phyloP scores from a whole-genome alignment of 2,888 invertebrate species.

The Sisyra terminalis region DNA sequence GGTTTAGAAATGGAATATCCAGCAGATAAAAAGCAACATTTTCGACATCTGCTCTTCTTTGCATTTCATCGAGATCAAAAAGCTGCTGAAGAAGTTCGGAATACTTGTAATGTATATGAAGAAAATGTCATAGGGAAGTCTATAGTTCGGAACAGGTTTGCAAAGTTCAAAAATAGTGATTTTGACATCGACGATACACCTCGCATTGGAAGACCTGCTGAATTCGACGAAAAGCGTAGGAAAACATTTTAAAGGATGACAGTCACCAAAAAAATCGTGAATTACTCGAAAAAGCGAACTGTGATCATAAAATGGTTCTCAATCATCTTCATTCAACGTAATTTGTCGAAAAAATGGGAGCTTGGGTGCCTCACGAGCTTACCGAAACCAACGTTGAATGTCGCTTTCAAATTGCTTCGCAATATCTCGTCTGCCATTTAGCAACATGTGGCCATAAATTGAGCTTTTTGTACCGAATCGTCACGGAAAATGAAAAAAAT shows the following conservation, averaged over 20 bases:
- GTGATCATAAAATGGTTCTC: conserved; percentile 12
- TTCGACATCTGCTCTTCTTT: no score
- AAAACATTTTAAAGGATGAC: conserved; percentile 9
- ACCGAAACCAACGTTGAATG: conserved; percentile 10
- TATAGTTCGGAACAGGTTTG: no score
- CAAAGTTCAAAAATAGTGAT: no score
- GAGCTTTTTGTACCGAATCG: conserved; percentile 12
- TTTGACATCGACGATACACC: conserved; percentile 12
- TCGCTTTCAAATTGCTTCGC: conserved; percentile 14
- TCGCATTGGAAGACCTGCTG: conserved; percentile 12
- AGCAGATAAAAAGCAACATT: no score
- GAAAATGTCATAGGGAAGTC: no score
- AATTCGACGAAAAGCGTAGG: conserved; percentile 9
- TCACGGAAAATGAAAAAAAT: conserved; percentile 12
- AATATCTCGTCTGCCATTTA: conserved; percentile 11
- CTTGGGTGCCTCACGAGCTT: conserved; percentile 7
- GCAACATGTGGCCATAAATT: conserved; percentile 12
- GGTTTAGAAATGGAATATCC: no score
- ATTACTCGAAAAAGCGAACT: conserved; percentile 8
- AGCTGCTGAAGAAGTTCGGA: no score
- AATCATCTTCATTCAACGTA: conserved; percentile 13
- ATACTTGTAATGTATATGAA: no score
- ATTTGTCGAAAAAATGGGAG: conserved; percentile 13
- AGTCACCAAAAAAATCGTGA: conserved; percentile 9
- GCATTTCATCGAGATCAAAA: no score